Evolutionary conservation across 2,797 vertebrate species (phyloP), one percentile per base, ranked within the genome.

Genomic region (Mastacembelus armatus): DNA sequence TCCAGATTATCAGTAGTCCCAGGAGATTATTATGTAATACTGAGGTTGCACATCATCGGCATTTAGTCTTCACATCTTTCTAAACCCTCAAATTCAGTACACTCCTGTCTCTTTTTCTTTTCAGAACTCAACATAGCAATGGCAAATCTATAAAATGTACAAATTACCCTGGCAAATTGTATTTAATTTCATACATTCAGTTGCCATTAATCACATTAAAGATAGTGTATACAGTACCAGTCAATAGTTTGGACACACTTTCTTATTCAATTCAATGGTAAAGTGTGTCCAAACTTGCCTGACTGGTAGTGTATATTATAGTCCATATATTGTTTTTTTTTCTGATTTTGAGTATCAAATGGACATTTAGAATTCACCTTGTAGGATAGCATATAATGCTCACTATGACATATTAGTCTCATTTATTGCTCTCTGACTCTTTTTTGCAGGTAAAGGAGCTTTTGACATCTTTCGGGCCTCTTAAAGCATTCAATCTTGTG

Each of bases 401-500:
- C 8, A 10, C 18, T n/a, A 1, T 26, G 10, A 38, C 4, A 21
- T 22, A n/a, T 27, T 36, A 0, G 21, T 38, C 67, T 83, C 48
- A 84, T 10, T 22, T 35, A 21, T 33, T 3, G 22, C 5, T 24
- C 12, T 60, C 26, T 16, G 67, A 44, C 40, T 88, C 54, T 78
- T 54, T 67, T 82, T 63, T 78, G 45, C 90, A 94, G 93, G 93
- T 94, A 0, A 94, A 94, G 86, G 93, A 94, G 87, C 93, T 94
- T 64, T 68, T 94, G 88, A 94, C 89, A 0, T 94, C 93, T 1
- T 94, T 94, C 14, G 93, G 93, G 44, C 90, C 93, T 0, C 92
- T 94, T 58, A 94, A 94, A 88, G 93, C 93, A 22, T 94, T 94
- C 88, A 94, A 94, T 42, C 92, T 94, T 5, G 93, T 94, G 81